These are phyloP conservation scores for Alosa alosa DNA, from an alignment of 2,113 vertebrate genomes.

Conservation along the genomic window DNA sequence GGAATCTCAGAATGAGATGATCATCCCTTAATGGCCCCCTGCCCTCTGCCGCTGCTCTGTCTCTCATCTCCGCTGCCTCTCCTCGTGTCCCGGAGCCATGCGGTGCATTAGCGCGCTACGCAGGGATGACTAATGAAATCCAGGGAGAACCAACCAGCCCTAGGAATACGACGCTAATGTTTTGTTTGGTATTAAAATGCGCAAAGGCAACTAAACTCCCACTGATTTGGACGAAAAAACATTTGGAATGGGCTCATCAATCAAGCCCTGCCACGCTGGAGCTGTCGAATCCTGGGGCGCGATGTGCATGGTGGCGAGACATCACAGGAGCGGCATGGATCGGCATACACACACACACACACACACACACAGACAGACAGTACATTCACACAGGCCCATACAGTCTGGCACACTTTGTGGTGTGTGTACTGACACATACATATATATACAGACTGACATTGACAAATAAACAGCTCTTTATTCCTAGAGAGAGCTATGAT, in stretches of 20 bases:
- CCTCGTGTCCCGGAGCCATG: conserved; percentile 56
- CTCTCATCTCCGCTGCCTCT: conserved; percentile 27
- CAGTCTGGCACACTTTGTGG: background rate
- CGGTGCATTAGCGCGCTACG: conserved; percentile 45
- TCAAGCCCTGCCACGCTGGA: conserved; percentile 65
- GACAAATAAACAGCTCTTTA: background rate
- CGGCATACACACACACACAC: background rate
- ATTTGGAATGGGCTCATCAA: conserved; percentile 73
- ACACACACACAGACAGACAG: background rate
- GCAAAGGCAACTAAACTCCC: conserved; percentile 69
- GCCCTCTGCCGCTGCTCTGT: conserved; percentile 18
- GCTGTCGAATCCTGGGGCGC: conserved; percentile 65
- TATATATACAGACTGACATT: background rate
- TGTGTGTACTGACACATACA: background rate
- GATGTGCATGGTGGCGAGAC: conserved; percentile 28
- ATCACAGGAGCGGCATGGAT: background rate
- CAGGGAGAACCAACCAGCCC: conserved; percentile 55
- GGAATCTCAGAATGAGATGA: conserved; percentile 48
- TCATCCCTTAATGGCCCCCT: conserved; percentile 57
- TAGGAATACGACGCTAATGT: conserved; percentile 64
- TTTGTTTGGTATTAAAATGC: conserved; percentile 72
- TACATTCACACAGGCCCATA: background rate
- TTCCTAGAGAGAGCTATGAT: background rate
- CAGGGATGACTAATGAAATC: conserved; percentile 69
- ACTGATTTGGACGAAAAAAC: conserved; percentile 73